These are phyloP conservation scores for Gadopsis bispinosus DNA, from an alignment of 2,797 vertebrate species.

Conservation along the genomic window DNA sequence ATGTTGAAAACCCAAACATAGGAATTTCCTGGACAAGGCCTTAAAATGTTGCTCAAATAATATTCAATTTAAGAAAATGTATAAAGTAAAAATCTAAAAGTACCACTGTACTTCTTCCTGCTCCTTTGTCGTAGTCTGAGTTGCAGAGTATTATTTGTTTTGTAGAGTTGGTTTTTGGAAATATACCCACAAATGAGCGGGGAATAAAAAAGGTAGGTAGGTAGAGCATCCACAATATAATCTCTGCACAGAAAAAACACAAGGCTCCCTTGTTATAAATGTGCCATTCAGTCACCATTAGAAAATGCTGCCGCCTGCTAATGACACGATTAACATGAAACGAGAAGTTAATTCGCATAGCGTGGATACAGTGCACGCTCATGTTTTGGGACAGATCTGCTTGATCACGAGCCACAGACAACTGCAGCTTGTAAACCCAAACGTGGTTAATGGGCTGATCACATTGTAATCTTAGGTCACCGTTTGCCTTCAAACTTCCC, in stretches of 20 bases:
- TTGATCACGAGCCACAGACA: neutral
- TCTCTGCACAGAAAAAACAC: neutral
- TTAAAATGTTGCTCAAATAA: no score
- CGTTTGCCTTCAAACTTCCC: neutral
- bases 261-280: neutral
- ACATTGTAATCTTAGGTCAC: neutral
- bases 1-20: no score
- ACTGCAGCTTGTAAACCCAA: neutral
- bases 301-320: conserved; percentile 20
- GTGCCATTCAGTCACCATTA: neutral
- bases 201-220: neutral
- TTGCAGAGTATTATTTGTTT: no score
- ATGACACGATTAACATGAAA: conserved; percentile 39
- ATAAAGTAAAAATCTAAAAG: no score
- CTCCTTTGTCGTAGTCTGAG: no score
- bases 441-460: neutral
- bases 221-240: conserved; percentile 2
- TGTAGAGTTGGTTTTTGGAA: no score
- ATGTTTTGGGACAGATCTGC: neutral
- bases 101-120: no score
- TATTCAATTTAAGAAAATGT: no score
- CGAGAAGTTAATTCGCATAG: conserved; percentile 35
- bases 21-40: no score
- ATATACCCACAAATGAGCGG: no score
- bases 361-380: neutral